Conservation (phyloP, 2,113 vertebrate genomes). For the Platichthys flesus region DNA sequence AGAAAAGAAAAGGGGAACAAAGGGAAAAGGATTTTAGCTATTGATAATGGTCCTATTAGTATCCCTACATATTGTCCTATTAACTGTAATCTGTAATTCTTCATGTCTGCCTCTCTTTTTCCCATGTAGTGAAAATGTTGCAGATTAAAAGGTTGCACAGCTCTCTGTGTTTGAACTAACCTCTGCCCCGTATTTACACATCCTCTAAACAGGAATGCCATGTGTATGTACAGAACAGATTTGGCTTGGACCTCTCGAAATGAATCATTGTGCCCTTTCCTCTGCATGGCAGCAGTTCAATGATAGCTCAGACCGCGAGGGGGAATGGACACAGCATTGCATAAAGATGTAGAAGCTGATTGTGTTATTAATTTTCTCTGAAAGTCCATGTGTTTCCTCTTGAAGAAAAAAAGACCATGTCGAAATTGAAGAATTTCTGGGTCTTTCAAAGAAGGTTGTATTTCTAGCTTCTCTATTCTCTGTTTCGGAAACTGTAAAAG, state of each 20-base stretch:
- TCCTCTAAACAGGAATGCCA: conserved; percentile 74
- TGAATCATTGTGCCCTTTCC: conserved; percentile 69
- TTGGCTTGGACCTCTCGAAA: conserved; percentile 69
- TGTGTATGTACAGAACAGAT: conserved; percentile 83
- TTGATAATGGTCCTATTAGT: not conserved
- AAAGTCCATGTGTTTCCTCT: too few relatives aligned
- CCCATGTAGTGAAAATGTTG: conserved; percentile 27
- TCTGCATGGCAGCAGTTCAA: conserved; percentile 70
- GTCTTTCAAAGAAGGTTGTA: too few relatives aligned
- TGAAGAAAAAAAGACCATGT: too few relatives aligned
- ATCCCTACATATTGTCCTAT: not conserved
- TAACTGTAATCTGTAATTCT: not conserved
- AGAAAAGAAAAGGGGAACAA: not conserved
- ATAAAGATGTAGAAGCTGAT: conserved; percentile 10
- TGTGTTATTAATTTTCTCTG: not conserved
- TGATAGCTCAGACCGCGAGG: conserved; percentile 37
- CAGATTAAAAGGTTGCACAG: conserved; percentile 57
- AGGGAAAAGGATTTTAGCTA: not conserved
- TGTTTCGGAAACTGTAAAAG: too few relatives aligned
- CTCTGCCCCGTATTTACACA: conserved; percentile 72
- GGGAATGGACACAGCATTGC: conserved; percentile 6
- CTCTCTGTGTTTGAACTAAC: conserved; percentile 70
- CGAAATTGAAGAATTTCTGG: too few relatives aligned
- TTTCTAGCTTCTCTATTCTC: too few relatives aligned
- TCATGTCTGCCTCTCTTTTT: not conserved